Evolutionary conservation across 2,888 invertebrate genomes (phyloP).

Genomic region (Lycia hirtaria): DNA sequence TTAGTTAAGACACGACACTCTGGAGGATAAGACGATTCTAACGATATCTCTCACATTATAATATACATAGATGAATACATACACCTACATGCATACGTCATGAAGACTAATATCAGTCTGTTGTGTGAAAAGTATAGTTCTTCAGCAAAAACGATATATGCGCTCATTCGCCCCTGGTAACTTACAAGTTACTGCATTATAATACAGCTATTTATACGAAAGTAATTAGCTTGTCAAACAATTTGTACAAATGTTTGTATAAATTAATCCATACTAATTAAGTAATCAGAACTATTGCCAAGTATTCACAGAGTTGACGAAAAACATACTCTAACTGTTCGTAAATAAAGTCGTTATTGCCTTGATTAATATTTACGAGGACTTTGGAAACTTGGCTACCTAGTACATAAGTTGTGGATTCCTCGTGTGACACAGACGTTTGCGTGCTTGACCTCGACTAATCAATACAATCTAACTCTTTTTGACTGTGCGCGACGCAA

Average conservation of each 20-base stretch:
- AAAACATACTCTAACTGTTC: conserved; percentile 8
- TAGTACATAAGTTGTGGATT: no score
- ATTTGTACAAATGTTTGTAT: background rate
- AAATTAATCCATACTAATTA: background rate
- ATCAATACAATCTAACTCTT: conserved; percentile 3
- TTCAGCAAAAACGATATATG: background rate
- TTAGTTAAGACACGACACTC: no score
- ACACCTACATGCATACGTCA: no score
- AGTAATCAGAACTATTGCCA: background rate
- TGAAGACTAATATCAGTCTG: no score
- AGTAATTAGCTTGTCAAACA: background rate
- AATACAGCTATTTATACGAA: conserved; percentile 1
- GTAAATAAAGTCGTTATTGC: conserved; percentile 10
- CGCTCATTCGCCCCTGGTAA: background rate
- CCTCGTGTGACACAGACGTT: background rate
- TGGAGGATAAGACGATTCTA: no score
- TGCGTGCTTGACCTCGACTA: background rate
- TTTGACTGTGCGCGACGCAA: no score
- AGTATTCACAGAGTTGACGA: background rate
- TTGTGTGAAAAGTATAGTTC: no score
- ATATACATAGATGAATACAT: no score
- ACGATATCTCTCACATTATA: no score
- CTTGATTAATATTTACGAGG: conserved; percentile 12
- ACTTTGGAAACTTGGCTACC: background rate
- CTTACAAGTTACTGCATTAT: background rate